Evolutionary conservation across 2,797 vertebrate species (phyloP).

Genomic region (Alca torda): DNA sequence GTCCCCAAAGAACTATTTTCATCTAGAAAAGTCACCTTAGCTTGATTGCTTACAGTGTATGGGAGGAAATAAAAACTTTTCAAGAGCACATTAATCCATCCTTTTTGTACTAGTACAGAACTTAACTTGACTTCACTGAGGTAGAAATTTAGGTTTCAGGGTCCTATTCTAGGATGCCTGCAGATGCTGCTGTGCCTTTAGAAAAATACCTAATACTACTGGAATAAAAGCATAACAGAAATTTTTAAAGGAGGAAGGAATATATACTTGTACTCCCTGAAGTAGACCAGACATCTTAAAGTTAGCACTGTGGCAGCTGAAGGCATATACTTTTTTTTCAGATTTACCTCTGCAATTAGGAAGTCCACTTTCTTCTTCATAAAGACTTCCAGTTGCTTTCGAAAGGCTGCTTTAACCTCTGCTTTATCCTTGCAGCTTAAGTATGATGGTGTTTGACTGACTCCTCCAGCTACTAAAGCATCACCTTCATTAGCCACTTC

Average conservation of each 20-base stretch:
- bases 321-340: neutral
- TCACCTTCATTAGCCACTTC: conserved; percentile 90
- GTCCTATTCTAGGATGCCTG: neutral
- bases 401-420: conserved; percentile 89
- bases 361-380: conserved; percentile 93
- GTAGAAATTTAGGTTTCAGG: neutral
- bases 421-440: conserved; percentile 91
- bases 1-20: neutral
- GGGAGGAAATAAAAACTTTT: neutral
- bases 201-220: neutral
- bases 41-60: neutral
- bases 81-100: neutral
- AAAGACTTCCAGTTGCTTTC: conserved; percentile 89
- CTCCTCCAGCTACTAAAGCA: conserved; percentile 92
- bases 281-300: neutral
- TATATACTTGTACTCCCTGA: neutral
- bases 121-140: neutral
- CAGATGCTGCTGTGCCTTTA: neutral
- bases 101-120: neutral
- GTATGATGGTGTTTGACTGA: conserved; percentile 95
- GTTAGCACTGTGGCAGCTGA: neutral
- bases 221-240: neutral
- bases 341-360: conserved; percentile 91
- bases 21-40: neutral
- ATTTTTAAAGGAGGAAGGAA: neutral